These are phyloP conservation scores for Mustela erminea DNA, from an alignment of 2,797 vertebrate genomes.

Conservation along the genomic window DNA sequence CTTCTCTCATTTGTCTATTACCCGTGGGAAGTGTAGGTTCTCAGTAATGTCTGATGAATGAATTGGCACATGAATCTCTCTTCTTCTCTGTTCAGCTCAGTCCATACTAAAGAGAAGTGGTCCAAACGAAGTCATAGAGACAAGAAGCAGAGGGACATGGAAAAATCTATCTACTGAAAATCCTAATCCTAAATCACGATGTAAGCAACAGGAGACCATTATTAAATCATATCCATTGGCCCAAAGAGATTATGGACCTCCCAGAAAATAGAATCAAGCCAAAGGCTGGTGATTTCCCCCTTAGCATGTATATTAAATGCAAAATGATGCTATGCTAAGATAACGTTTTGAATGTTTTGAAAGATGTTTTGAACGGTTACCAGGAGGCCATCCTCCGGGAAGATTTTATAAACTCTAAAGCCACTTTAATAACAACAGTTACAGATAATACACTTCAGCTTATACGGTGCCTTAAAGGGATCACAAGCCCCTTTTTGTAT, in stretches of 20 bases:
- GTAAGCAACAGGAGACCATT: not conserved
- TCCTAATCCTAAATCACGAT: conserved; percentile 34
- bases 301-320: conserved; percentile 27
- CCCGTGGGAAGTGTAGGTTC: not conserved
- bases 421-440: conserved; percentile 30
- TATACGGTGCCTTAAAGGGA: not conserved
- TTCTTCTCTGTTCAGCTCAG: not conserved
- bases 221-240: not conserved
- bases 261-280: conserved; percentile 47
- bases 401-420: conserved; percentile 56
- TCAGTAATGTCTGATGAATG: conserved; percentile 4
- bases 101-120: conserved; percentile 11
- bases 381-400: conserved; percentile 11
- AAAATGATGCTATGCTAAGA: conserved; percentile 2
- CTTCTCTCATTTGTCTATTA: too few relatives aligned
- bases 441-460: conserved; percentile 20
- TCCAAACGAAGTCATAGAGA: conserved; percentile 56
- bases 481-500: conserved; percentile 2
- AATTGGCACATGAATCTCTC: conserved; percentile 24
- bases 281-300: not conserved
- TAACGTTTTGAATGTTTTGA: not conserved
- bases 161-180: conserved; percentile 43
- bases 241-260: conserved; percentile 13
- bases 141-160: not conserved
- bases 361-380: conserved; percentile 11